Evolutionary conservation across 2,113 vertebrate species (phyloP).

Genomic region (Lepus europaeus): DNA sequence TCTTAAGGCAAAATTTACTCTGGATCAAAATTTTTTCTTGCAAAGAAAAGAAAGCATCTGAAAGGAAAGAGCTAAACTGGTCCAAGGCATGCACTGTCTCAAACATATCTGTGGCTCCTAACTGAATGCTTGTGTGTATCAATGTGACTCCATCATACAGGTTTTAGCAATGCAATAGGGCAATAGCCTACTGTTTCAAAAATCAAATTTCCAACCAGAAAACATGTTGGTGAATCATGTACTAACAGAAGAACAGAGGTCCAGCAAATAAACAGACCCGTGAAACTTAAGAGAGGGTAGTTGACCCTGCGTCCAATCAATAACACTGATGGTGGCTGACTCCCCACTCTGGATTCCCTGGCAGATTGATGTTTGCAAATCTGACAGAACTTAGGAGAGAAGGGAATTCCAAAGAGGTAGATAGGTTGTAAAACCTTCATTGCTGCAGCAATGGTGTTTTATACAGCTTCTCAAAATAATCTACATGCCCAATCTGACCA

Average conservation of each 20-base stretch:
- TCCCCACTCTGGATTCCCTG: slow-evolving; percentile 19
- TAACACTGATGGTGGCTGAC: background rate
- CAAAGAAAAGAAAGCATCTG: background rate
- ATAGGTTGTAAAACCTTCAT: slow-evolving; percentile 66
- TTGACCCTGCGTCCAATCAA: background rate
- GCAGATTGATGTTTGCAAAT: slow-evolving; percentile 58
- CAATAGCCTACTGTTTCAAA: background rate
- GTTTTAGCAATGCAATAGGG: background rate
- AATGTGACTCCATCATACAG: accelerated
- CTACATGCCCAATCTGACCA: slow-evolving; percentile 41
- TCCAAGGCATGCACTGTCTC: background rate
- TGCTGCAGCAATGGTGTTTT: slow-evolving; percentile 44
- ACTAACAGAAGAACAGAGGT: background rate
- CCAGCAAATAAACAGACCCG: slow-evolving; percentile 23
- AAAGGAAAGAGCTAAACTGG: background rate
- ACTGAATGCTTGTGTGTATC: background rate
- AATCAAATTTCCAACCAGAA: slow-evolving; percentile 45
- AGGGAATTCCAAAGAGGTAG: slow-evolving; percentile 32
- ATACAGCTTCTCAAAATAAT: slow-evolving; percentile 70
- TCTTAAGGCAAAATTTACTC: background rate
- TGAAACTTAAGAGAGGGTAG: background rate
- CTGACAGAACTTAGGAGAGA: slow-evolving; percentile 53
- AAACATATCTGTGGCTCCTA: background rate
- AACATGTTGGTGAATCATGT: background rate
- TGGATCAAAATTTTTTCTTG: background rate